phyloP scores from a whole-genome alignment of 2,113 vertebrate species.

The Holacanthus passer region DNA sequence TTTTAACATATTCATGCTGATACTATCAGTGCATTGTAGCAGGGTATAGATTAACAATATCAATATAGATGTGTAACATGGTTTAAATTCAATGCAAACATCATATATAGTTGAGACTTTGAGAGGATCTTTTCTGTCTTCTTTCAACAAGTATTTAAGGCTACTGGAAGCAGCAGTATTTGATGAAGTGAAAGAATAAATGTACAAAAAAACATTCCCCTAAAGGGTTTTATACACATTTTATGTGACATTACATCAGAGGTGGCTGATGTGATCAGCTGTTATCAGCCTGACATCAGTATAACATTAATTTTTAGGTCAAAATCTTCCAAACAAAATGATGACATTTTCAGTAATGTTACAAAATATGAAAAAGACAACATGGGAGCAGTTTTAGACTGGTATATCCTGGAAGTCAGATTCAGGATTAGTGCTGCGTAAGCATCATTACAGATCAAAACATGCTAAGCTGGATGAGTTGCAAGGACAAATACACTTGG shows the following conservation, averaged over 20 bases:
- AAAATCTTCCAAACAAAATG: neutral
- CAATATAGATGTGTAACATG: neutral
- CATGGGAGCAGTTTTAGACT: neutral
- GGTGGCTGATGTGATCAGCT: neutral
- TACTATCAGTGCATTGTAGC: neutral
- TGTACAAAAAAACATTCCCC: neutral
- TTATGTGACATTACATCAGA: neutral
- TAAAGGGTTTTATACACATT: neutral
- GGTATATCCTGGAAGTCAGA: conserved; percentile 17
- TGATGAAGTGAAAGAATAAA: neutral
- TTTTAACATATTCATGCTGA: neutral
- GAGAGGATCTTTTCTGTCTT: neutral
- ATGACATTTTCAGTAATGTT: neutral
- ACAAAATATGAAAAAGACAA: conserved; percentile 1
- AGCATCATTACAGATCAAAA: too few species aligned
- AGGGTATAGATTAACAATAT: neutral
- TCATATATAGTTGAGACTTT: neutral
- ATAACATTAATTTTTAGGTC: neutral
- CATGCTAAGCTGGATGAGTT: too few species aligned
- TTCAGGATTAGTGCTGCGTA: neutral
- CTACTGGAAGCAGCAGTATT: neutral
- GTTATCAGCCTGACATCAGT: neutral
- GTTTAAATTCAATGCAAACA: neutral
- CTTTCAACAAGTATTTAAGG: neutral
- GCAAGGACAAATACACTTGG: too few species aligned